Base-by-base conservation (phyloP, 2,888 invertebrate genomes). In the Endotricha flammealis region DNA sequence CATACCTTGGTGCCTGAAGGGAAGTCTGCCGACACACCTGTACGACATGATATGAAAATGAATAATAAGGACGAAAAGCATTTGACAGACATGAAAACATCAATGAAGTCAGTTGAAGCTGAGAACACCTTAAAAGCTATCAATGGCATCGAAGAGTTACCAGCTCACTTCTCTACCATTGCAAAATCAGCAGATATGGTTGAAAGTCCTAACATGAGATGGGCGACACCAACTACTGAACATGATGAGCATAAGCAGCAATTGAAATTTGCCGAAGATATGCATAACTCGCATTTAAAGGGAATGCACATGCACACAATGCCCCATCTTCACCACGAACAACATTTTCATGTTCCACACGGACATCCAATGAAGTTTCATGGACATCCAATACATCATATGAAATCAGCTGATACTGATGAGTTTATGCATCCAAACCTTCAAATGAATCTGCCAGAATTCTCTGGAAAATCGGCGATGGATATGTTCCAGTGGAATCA, bases 401-500 rank as follows among this genome's bases (percentile, higher is more conserved):
- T 57, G 11, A 70, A 72, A 32, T 46, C 64, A 20, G 52, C 64
- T 20, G 64, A 71, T 33, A 46, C 63, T 32, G 73, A 65, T 23
- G 53, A 46, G 31, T 42, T 48, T 11, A 54, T 68, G 51, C 56
- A 58, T 30, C 51, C 61, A 12, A 60, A 53, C 22, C 50, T 46
- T 41, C 58, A 53, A 10, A 57, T 64, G 41, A 59, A 48, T 11
- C 65, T 70, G 66, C 64, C 65, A 35, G 73, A 71, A 4, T 53
- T 59, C 7, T 45, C 61, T 24, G 65, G 47, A 24, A 60, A 56
- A 38, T 44, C 54, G 17, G 52, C 48, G 12, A 28, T 50, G 33
- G 61, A 60, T 5, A 44, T 51, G 42, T 49, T 59, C 43, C 66
- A 61, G 16, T 75, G 74, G 73, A 62, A 55, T 42, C 64, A 69